Conservation (phyloP, 2,797 vertebrate genomes). For the Monodelphis domestica region DNA sequence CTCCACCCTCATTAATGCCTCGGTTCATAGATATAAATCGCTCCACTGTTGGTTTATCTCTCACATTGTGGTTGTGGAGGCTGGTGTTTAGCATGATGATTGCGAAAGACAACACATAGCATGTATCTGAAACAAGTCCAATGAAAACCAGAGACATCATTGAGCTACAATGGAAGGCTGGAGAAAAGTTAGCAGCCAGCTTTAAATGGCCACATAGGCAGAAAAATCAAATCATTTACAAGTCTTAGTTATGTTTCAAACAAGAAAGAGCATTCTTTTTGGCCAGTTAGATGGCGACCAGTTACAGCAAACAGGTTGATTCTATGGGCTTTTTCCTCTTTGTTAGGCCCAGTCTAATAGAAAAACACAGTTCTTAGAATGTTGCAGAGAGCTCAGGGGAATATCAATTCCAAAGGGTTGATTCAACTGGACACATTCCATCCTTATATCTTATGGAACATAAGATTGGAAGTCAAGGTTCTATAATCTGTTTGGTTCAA, state of each 20-base stretch:
- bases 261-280: not conserved
- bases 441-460: not conserved
- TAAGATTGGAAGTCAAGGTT: not conserved
- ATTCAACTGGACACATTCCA: not conserved
- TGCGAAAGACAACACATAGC: constrained; percentile 97
- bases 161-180: not conserved
- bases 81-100: constrained; percentile 99
- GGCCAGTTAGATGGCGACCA: not conserved
- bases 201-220: not conserved
- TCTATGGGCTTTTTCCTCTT: not conserved
- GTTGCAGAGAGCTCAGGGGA: not conserved
- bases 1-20: constrained; percentile 97
- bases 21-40: constrained; percentile 99
- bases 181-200: not conserved
- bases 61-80: constrained; percentile 97
- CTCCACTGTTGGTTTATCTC: constrained; percentile 96
- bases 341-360: not conserved
- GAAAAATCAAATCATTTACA: not conserved
- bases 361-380: not conserved
- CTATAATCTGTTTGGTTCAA: not conserved
- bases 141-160: not conserved
- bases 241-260: not conserved
- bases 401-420: not conserved
- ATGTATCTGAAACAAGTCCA: constrained; percentile 90
- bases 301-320: not conserved